Percentiles rank a stretch among this genome's conserved stretches.
These are phyloP conservation scores for Phrynosoma platyrhinos DNA, from an alignment of 2,113 vertebrate genomes.

Conservation along the genomic window DNA sequence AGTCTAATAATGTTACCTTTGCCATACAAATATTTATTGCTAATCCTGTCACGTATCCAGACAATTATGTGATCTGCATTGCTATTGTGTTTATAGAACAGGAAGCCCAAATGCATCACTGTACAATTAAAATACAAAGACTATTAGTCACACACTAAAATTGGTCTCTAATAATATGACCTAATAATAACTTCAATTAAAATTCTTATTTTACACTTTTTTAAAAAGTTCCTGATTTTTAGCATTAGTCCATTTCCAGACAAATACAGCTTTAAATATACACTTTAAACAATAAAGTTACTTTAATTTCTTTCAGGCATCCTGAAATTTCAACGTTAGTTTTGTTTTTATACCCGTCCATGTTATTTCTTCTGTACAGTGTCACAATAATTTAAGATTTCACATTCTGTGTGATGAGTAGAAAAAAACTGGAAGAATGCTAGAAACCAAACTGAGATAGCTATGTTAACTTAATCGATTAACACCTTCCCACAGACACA, in stretches of 20 bases:
- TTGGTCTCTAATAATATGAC: neutral
- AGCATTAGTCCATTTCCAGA: neutral
- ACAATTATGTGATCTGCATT: neutral
- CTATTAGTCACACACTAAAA: neutral
- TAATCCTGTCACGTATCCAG: neutral
- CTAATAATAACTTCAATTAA: neutral
- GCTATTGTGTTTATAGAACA: neutral
- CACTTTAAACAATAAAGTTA: neutral
- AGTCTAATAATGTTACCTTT: neutral
- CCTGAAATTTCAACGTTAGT: neutral
- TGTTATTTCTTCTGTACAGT: neutral
- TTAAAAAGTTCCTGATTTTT: neutral
- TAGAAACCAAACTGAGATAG: neutral
- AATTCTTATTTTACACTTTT: neutral
- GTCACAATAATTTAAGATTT: neutral
- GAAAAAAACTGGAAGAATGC: neutral
- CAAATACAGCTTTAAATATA: neutral
- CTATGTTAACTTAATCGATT: neutral
- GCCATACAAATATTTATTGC: neutral
- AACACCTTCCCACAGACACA: neutral
- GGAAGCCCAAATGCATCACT: slow-evolving; percentile 3
- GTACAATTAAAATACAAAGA: neutral
- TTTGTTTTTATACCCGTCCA: neutral
- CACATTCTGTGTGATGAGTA: neutral
- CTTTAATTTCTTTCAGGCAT: neutral